A percentile compares a stretch with the other conserved stretches of the same genome.
Evolutionary conservation across 2,797 vertebrate species (phyloP).

Genomic region (Clarias laeviceps): DNA sequence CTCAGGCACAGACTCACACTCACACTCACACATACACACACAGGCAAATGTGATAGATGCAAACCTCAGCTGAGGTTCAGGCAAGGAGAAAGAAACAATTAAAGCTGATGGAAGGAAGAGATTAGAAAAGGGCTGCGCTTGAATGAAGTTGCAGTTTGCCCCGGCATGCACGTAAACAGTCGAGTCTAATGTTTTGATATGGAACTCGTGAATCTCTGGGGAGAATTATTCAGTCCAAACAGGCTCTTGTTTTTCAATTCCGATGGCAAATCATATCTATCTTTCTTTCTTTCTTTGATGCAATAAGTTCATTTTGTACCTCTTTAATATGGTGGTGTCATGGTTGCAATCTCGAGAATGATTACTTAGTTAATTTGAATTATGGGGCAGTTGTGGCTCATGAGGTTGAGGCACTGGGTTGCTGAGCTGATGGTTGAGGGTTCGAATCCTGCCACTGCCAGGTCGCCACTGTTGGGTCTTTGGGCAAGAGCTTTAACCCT

Average conservation of each 20-base stretch:
- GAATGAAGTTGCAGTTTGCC: constrained; percentile 4
- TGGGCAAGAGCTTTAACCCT: too few species aligned
- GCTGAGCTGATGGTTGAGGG: too few species aligned
- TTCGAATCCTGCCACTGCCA: too few species aligned
- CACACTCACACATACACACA: constrained; percentile 16
- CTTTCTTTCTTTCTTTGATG: background rate
- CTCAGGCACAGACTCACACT: background rate
- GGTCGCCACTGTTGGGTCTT: too few species aligned
- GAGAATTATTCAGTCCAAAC: background rate
- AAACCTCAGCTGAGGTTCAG: constrained; percentile 20
- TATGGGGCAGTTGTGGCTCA: too few species aligned
- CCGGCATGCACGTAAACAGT: background rate
- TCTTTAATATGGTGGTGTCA: background rate
- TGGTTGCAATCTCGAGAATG: background rate
- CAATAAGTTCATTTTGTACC: background rate
- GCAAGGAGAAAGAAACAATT: constrained; percentile 68
- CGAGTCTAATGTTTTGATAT: constrained; percentile 1
- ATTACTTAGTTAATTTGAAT: background rate
- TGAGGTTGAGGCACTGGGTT: too few species aligned
- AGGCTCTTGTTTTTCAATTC: background rate
- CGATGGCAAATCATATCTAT: background rate
- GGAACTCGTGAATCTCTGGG: background rate
- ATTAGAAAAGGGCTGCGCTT: constrained; percentile 14
- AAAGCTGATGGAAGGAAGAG: constrained; percentile 42
- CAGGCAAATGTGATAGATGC: constrained; percentile 28